Percentiles rank a stretch among this genome's conserved stretches.
Evolutionary conservation across 2,113 vertebrate genomes (phyloP).

Genomic region (Scopus umbretta): DNA sequence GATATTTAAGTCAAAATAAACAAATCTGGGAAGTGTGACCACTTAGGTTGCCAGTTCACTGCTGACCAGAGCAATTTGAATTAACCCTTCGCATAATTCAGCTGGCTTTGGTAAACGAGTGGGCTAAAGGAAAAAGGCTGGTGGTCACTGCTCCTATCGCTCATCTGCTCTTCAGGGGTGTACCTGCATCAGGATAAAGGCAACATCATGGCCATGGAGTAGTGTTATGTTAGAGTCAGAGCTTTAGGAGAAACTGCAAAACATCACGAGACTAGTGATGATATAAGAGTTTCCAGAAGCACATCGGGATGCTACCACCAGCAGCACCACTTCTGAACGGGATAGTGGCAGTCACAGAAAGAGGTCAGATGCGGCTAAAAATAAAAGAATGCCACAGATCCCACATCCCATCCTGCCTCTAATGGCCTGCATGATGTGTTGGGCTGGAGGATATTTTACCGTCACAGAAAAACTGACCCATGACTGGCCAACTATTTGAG

Average conservation of each 20-base stretch:
- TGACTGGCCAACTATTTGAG: background rate
- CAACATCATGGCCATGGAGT: accelerated
- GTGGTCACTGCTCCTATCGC: background rate
- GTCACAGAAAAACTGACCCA: background rate
- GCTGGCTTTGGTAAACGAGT: background rate
- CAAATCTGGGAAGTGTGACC: accelerated
- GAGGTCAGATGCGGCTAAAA: background rate
- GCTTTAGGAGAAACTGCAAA: background rate
- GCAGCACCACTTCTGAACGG: background rate
- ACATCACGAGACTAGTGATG: background rate
- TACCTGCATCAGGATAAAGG: background rate
- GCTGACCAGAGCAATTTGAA: background rate
- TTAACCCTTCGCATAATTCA: background rate
- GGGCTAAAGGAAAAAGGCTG: background rate
- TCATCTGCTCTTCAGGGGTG: background rate
- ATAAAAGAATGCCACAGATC: background rate
- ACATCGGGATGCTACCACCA: background rate
- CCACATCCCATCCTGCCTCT: background rate
- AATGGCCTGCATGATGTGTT: background rate
- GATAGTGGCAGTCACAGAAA: background rate
- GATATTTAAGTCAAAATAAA: background rate
- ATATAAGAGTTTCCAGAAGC: background rate
- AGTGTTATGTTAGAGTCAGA: background rate
- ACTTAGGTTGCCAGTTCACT: accelerated
- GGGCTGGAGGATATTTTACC: background rate